Evolutionary conservation across 2,888 invertebrate species (phyloP).

Genomic region (Fragum sueziense): DNA sequence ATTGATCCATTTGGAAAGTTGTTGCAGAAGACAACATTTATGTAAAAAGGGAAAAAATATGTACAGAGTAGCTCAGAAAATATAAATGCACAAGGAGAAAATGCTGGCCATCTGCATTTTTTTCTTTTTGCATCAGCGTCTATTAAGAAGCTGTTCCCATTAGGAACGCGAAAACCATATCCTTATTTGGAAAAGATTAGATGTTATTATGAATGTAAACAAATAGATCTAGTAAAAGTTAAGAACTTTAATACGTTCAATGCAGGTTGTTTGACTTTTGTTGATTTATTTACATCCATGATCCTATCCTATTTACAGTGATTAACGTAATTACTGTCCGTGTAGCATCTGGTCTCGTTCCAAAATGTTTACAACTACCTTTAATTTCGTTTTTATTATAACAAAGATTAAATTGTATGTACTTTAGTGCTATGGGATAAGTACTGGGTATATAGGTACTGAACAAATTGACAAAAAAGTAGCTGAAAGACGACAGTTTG

Average conservation of each 20-base stretch:
- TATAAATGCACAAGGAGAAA: neutral
- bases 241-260: neutral
- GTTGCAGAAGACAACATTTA: neutral
- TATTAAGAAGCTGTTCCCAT: neutral
- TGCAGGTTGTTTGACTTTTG: neutral
- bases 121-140: neutral
- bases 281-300: no score
- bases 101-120: neutral
- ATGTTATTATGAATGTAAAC: no score
- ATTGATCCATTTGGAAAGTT: neutral
- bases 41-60: neutral
- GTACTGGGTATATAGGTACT: no score
- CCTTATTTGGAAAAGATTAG: neutral
- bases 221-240: neutral
- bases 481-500: no score
- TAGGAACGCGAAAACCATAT: neutral
- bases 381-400: no score
- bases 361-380: no score
- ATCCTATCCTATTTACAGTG: no score
- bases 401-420: no score
- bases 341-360: no score
- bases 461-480: no score
- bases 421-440: no score
- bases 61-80: neutral
- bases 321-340: no score